These are phyloP conservation scores for Melanerpes aurifrons DNA, from an alignment of 2,113 vertebrate species.

Conservation along the genomic window DNA sequence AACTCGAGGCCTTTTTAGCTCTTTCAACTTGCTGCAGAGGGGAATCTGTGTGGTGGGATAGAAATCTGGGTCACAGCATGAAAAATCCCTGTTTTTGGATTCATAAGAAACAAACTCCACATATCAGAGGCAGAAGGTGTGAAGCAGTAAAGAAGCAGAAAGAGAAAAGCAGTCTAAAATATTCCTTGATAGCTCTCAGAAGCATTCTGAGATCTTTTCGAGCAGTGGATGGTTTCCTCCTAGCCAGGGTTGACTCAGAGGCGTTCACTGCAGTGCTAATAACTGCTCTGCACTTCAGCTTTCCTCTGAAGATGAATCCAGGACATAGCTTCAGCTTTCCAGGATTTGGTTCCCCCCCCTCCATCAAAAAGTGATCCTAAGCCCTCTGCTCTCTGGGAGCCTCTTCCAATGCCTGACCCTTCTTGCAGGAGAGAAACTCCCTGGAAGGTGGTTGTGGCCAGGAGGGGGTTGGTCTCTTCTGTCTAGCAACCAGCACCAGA, in stretches of 20 bases:
- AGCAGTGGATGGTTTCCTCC: background rate
- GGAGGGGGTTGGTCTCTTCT: too few relatives aligned
- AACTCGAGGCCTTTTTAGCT: constrained; percentile 56
- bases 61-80: constrained; percentile 72
- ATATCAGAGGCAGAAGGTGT: constrained; percentile 71
- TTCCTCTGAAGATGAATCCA: background rate
- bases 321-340: background rate
- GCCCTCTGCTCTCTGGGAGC: background rate
- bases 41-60: constrained; percentile 55
- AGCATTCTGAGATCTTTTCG: background rate
- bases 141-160: constrained; percentile 64
- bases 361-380: background rate
- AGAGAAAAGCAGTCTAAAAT: constrained; percentile 56
- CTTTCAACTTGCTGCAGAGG: constrained; percentile 71
- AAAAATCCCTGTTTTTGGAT: constrained; percentile 71
- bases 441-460: too few relatives aligned
- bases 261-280: background rate
- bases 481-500: too few relatives aligned
- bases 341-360: background rate
- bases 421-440: too few relatives aligned
- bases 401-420: too few relatives aligned
- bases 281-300: background rate
- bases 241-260: background rate
- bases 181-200: constrained; percentile 26
- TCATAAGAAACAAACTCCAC: constrained; percentile 67